Evolutionary conservation across 2,888 invertebrate species (phyloP).

Genomic region (Oxytorus armatus): DNA sequence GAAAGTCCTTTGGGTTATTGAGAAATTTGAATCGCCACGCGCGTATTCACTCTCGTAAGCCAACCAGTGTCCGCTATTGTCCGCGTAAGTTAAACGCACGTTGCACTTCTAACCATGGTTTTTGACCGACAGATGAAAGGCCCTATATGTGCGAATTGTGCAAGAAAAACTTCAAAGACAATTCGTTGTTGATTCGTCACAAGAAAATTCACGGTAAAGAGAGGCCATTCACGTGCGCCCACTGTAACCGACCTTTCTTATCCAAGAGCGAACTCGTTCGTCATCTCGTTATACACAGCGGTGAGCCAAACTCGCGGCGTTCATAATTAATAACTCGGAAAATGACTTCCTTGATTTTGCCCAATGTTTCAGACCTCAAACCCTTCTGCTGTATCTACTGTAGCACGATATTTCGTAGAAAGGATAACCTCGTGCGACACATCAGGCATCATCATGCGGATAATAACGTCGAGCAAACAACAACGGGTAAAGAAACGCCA

Average conservation of each 20-base stretch:
- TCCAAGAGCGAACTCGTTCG: conserved; percentile 84
- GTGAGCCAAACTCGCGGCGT: conserved; percentile 70
- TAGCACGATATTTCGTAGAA: conserved; percentile 89
- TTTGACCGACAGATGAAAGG: conserved; percentile 78
- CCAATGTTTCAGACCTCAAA: conserved; percentile 86
- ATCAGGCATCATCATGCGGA: conserved; percentile 90
- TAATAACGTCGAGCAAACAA: conserved; percentile 38
- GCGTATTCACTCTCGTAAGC: conserved; percentile 88
- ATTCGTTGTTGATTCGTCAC: conserved; percentile 82
- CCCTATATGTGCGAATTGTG: conserved; percentile 82
- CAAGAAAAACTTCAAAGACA: conserved; percentile 81
- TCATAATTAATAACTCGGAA: conserved; percentile 1
- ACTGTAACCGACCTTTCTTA: conserved; percentile 82
- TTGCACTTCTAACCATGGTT: background rate
- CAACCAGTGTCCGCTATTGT: conserved; percentile 7
- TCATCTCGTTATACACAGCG: conserved; percentile 83
- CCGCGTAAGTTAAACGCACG: too few species aligned
- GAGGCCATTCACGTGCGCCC: conserved; percentile 82
- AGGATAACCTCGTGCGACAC: conserved; percentile 92
- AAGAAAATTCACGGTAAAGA: conserved; percentile 83
- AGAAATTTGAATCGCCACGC: conserved; percentile 90
- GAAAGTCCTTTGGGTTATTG: conserved; percentile 88
- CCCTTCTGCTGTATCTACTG: conserved; percentile 91
- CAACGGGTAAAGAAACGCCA: conserved; percentile 25
- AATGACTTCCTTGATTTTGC: background rate